These are phyloP conservation scores for Petrophora chlorosata DNA, from an alignment of 2,888 invertebrate genomes.

Conservation along the genomic window DNA sequence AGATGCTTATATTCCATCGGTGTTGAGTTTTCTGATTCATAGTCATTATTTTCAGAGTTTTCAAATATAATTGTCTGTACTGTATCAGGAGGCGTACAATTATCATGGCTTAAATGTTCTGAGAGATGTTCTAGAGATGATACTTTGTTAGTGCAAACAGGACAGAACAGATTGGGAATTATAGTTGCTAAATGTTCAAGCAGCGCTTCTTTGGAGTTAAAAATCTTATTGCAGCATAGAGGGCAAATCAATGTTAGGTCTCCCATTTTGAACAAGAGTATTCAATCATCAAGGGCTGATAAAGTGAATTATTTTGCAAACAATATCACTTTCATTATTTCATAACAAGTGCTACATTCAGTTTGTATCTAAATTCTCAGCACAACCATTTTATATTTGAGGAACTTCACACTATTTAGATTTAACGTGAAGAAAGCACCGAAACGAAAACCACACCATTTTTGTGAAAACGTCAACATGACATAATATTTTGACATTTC, in stretches of 20 bases:
- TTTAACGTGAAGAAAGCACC: slow-evolving; percentile 63
- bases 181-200: slow-evolving; percentile 78
- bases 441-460: slow-evolving; percentile 43
- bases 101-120: slow-evolving; percentile 80
- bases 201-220: slow-evolving; percentile 82
- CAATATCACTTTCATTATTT: slow-evolving; percentile 46
- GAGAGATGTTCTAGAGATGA: slow-evolving; percentile 80
- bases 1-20: slow-evolving; percentile 8
- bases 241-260: slow-evolving; percentile 81
- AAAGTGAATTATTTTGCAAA: slow-evolving; percentile 51
- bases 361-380: slow-evolving; percentile 69
- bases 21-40: slow-evolving; percentile 14
- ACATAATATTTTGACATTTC: background rate
- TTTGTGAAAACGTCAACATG: slow-evolving; percentile 1
- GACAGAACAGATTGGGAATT: slow-evolving; percentile 81
- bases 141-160: slow-evolving; percentile 82
- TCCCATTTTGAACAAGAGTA: slow-evolving; percentile 71
- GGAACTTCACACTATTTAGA: slow-evolving; percentile 78
- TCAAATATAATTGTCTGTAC: slow-evolving; percentile 37
- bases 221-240: slow-evolving; percentile 86
- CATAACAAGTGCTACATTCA: slow-evolving; percentile 56
- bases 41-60: slow-evolving; percentile 25
- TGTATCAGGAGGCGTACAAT: slow-evolving; percentile 42
- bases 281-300: slow-evolving; percentile 17
- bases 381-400: slow-evolving; percentile 61